Conservation (phyloP, 2,888 invertebrate genomes). For the Xanthorhoe designata region DNA sequence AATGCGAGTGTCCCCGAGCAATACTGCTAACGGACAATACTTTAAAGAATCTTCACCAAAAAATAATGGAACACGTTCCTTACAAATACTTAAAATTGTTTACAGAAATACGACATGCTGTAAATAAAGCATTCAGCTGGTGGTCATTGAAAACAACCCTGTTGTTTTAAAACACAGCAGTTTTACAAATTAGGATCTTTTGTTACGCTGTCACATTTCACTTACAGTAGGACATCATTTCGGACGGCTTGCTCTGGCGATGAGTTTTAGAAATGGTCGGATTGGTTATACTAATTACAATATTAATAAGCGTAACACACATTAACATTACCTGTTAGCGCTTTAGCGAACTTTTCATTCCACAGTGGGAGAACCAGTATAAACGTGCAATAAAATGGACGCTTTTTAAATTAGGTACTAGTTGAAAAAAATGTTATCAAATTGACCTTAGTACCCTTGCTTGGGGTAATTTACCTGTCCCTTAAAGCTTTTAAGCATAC, state of each 20-base stretch:
- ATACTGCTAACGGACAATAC: constrained; percentile 58
- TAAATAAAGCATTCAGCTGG: constrained; percentile 69
- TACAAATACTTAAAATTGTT: constrained; percentile 52
- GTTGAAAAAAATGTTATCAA: constrained; percentile 13
- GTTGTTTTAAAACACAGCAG: constrained; percentile 59
- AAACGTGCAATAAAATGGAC: constrained; percentile 25
- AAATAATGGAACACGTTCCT: constrained; percentile 63
- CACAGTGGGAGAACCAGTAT: constrained; percentile 49
- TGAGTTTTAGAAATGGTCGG: constrained; percentile 62
- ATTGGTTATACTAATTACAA: constrained; percentile 61
- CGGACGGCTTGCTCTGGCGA: constrained; percentile 69
- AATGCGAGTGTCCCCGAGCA: constrained; percentile 48
- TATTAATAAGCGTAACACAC: constrained; percentile 78
- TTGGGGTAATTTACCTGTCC: not conserved
- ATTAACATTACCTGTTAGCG: constrained; percentile 62
- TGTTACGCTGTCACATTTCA: constrained; percentile 52
- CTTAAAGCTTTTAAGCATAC: not conserved
- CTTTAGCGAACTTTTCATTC: constrained; percentile 83
- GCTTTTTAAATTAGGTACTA: constrained; percentile 16
- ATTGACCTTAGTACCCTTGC: not conserved
- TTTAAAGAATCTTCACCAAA: constrained; percentile 57
- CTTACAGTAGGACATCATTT: constrained; percentile 60
- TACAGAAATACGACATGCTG: constrained; percentile 65
- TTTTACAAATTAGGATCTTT: constrained; percentile 44
- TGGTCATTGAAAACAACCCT: constrained; percentile 65